Evolutionary conservation across 2,113 vertebrate species (phyloP).

Genomic region (Oryzias curvinotus): DNA sequence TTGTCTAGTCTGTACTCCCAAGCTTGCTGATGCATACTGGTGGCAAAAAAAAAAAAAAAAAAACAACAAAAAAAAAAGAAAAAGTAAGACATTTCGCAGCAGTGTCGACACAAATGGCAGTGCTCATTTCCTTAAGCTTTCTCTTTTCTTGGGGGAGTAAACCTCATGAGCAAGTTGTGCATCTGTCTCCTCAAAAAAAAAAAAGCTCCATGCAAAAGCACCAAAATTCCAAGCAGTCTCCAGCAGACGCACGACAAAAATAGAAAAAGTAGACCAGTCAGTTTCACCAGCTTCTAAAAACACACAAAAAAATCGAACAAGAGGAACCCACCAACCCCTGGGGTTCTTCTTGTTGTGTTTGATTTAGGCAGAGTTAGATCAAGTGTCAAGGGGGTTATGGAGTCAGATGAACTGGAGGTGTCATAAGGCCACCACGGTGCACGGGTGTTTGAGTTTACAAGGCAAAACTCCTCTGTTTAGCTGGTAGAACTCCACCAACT

Average conservation of each 20-base stretch:
- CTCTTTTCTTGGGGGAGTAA: slow-evolving; percentile 16
- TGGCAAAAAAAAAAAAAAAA: slow-evolving; percentile 34
- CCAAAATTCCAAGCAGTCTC: slow-evolving; percentile 51
- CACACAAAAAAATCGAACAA: slow-evolving; percentile 43
- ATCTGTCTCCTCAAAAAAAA: slow-evolving; percentile 27
- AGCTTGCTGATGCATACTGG: slow-evolving; percentile 51
- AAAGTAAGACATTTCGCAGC: slow-evolving; percentile 21
- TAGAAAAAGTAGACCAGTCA: slow-evolving; percentile 51
- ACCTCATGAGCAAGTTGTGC: slow-evolving; percentile 20
- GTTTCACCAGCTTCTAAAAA: slow-evolving; percentile 67
- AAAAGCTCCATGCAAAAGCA: slow-evolving; percentile 32
- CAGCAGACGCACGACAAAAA: slow-evolving; percentile 34
- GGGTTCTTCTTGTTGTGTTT: slow-evolving; percentile 43
- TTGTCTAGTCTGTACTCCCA: slow-evolving; percentile 50
- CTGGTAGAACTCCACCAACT: slow-evolving; percentile 99
- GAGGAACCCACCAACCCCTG: slow-evolving; percentile 25
- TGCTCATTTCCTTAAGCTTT: slow-evolving; percentile 46
- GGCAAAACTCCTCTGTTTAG: slow-evolving; percentile 97
- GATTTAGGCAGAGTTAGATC: slow-evolving; percentile 70
- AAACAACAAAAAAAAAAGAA: slow-evolving; percentile 26
- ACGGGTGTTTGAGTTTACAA: slow-evolving; percentile 98
- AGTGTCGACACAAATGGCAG: slow-evolving; percentile 56
- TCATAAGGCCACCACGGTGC: slow-evolving; percentile 98
- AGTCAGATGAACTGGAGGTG: slow-evolving; percentile 58
- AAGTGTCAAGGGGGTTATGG: slow-evolving; percentile 31